Percentiles rank a stretch among this genome's conserved stretches.
Evolutionary conservation across 2,797 vertebrate genomes (phyloP).

Genomic region (Coregonus ussuriensis): DNA sequence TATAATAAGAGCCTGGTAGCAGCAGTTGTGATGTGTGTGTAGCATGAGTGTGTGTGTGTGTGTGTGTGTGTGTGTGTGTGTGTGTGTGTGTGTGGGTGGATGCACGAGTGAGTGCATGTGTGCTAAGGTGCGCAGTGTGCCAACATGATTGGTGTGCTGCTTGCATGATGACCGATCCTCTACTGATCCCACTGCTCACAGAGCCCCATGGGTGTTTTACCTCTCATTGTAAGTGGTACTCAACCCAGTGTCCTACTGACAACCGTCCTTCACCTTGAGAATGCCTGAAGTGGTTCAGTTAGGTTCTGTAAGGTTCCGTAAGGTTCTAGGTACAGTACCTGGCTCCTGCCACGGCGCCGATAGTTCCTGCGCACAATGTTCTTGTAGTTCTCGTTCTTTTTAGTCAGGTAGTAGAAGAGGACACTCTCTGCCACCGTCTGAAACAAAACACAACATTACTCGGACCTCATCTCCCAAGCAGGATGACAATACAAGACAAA

Average conservation of each 20-base stretch:
- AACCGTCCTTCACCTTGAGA: not conserved
- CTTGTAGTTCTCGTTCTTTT: slow-evolving; percentile 99
- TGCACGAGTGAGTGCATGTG: too few species aligned
- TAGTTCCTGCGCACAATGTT: slow-evolving; percentile 94
- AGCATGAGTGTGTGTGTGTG: too few species aligned
- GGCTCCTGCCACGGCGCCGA: slow-evolving; percentile 90
- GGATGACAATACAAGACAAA: not conserved
- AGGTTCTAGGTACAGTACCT: slow-evolving; percentile 73
- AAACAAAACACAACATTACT: slow-evolving; percentile 28
- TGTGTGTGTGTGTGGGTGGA: too few species aligned
- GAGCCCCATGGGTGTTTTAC: not conserved
- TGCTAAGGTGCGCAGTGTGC: too few species aligned
- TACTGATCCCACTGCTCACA: not conserved
- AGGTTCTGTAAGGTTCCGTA: slow-evolving; percentile 11
- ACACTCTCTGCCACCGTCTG: slow-evolving; percentile 98
- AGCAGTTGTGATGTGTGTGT: too few species aligned
- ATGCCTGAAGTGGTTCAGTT: not conserved
- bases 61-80: too few species aligned
- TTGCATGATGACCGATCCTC: slow-evolving; percentile 14
- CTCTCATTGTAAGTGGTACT: not conserved
- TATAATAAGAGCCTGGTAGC: too few species aligned
- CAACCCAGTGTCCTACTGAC: too few species aligned
- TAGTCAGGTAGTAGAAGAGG: slow-evolving; percentile 97
- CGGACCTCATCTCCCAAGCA: not conserved
- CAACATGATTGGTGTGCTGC: not conserved